A percentile compares a stretch with the other conserved stretches of the same genome.
These are phyloP conservation scores for Morpho helenor DNA, from an alignment of 2,888 invertebrate species.

Conservation along the genomic window DNA sequence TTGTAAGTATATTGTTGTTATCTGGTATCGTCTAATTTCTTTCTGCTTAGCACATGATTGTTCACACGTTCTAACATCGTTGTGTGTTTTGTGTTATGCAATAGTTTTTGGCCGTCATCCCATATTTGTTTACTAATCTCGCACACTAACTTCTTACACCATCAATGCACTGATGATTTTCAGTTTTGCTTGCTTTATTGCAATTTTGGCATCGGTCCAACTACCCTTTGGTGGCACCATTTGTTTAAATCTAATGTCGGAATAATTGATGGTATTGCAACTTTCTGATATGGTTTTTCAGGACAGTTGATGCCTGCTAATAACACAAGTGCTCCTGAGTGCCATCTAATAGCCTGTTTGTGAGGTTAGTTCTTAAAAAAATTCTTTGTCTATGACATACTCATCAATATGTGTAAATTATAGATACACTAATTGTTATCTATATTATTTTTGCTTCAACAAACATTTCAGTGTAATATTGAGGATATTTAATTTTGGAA, in stretches of 20 bases:
- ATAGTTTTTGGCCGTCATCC: constrained; percentile 35
- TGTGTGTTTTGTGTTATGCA: constrained; percentile 31
- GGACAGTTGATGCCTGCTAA: constrained; percentile 70
- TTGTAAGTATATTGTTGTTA: constrained; percentile 56
- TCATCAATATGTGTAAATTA: neutral
- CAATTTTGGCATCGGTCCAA: constrained; percentile 67
- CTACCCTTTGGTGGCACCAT: constrained; percentile 64
- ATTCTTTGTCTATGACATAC: constrained; percentile 1
- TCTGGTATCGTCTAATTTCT: constrained; percentile 31
- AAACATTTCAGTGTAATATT: too few species aligned
- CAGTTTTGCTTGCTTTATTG: constrained; percentile 60
- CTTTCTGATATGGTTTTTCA: constrained; percentile 64
- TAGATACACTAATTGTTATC: too few species aligned
- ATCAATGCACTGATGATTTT: constrained; percentile 56
- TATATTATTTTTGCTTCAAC: too few species aligned
- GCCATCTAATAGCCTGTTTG: constrained; percentile 73
- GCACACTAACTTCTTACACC: constrained; percentile 30
- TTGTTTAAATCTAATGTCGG: constrained; percentile 43
- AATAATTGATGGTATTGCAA: constrained; percentile 41
- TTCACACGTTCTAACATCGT: constrained; percentile 39
- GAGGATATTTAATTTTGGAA: too few species aligned
- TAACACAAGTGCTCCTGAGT: constrained; percentile 70
- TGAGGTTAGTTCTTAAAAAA: constrained; percentile 62
- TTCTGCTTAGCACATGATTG: constrained; percentile 24
- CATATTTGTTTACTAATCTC: constrained; percentile 47